Percentiles rank a stretch among this genome's conserved stretches.
phyloP scores from a whole-genome alignment of 1,140 invertebrate genomes.

The Drosophila hydei region DNA sequence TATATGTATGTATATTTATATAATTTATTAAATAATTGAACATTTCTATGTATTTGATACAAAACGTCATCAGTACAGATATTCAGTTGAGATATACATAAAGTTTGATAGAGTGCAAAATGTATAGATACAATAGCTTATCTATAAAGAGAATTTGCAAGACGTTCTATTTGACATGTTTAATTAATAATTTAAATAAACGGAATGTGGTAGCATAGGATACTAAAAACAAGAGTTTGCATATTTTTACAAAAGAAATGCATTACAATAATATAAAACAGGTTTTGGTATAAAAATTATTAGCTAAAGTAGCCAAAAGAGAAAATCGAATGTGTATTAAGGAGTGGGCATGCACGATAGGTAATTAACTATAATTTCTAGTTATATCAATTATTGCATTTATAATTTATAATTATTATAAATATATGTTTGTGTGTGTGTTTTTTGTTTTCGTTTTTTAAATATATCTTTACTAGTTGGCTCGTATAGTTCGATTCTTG shows the following conservation, averaged over 20 bases:
- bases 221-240: slow-evolving; percentile 56
- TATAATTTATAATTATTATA: slow-evolving; percentile 74
- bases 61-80: slow-evolving; percentile 72
- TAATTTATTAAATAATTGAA: slow-evolving; percentile 79
- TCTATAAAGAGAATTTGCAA: slow-evolving; percentile 30
- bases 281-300: slow-evolving; percentile 50
- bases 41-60: slow-evolving; percentile 81
- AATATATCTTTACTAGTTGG: slow-evolving; percentile 86
- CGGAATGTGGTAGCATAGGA: slow-evolving; percentile 58
- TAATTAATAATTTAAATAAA: slow-evolving; percentile 56
- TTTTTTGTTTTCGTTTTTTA: background rate
- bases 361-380: slow-evolving; percentile 59
- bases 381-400: slow-evolving; percentile 72
- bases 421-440: slow-evolving; percentile 34
- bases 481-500: slow-evolving; percentile 93
- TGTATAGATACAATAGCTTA: slow-evolving; percentile 65
- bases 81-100: slow-evolving; percentile 63
- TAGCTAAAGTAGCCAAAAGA: slow-evolving; percentile 46
- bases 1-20: slow-evolving; percentile 23
- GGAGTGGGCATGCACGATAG: slow-evolving; percentile 32
- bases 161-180: slow-evolving; percentile 26
- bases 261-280: slow-evolving; percentile 32
- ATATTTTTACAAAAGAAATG: slow-evolving; percentile 67
- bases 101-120: slow-evolving; percentile 52
- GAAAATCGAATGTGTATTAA: slow-evolving; percentile 11